Evolutionary conservation across 2,113 vertebrate species (phyloP).

Genomic region (Alosa alosa): DNA sequence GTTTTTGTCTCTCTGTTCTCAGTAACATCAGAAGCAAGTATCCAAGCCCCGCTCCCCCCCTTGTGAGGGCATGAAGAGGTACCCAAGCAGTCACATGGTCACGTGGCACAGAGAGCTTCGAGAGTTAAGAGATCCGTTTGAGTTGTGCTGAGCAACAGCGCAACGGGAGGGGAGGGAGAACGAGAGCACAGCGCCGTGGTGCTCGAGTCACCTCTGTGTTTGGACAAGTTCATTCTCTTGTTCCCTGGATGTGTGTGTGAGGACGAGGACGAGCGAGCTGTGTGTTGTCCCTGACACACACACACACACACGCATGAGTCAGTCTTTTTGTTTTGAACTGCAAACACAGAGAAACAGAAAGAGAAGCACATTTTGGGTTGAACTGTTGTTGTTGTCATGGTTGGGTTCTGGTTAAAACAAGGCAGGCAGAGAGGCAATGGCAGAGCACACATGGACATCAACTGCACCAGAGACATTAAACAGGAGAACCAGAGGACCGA

Average conservation of each 20-base stretch:
- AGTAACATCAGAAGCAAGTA: no score
- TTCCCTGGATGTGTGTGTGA: slow-evolving; percentile 65
- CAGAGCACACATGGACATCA: slow-evolving; percentile 2
- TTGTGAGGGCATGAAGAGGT: neutral
- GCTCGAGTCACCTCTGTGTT: slow-evolving; percentile 52
- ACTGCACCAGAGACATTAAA: no score
- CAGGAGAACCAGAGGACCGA: no score
- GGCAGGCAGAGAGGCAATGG: slow-evolving; percentile 61
- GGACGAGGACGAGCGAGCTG: slow-evolving; percentile 68
- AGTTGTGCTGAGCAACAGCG: slow-evolving; percentile 71
- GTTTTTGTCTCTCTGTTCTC: neutral
- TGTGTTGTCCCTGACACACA: slow-evolving; percentile 68
- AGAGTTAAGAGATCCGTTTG: slow-evolving; percentile 63
- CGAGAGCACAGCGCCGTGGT: slow-evolving; percentile 48
- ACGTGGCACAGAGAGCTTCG: slow-evolving; percentile 63
- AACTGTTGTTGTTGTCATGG: slow-evolving; percentile 58
- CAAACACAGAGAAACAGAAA: slow-evolving; percentile 73
- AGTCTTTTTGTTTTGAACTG: slow-evolving; percentile 79
- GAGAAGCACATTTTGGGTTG: slow-evolving; percentile 74
- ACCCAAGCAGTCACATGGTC: neutral
- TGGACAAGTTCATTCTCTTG: slow-evolving; percentile 66
- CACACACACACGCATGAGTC: slow-evolving; percentile 52
- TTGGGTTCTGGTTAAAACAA: slow-evolving; percentile 61
- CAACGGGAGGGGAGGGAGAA: slow-evolving; percentile 62
- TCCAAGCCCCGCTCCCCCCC: neutral